These are phyloP conservation scores for Spisula solida DNA, from an alignment of 2,888 invertebrate genomes.

Conservation along the genomic window DNA sequence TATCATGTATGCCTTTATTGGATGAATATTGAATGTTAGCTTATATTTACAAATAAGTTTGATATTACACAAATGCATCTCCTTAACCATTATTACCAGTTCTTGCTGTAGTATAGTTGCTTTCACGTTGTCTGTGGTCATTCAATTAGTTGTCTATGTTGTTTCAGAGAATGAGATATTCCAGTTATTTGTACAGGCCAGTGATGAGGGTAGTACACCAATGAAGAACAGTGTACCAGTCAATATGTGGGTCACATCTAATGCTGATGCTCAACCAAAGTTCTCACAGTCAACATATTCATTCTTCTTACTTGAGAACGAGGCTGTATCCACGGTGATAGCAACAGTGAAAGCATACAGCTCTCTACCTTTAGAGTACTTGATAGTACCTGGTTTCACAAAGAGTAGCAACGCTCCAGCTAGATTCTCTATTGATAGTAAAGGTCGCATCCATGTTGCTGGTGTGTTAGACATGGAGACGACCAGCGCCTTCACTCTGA, in stretches of 20 bases:
- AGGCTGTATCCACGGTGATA: slow-evolving; percentile 91
- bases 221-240: slow-evolving; percentile 94
- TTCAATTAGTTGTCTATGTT: background rate
- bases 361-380: slow-evolving; percentile 89
- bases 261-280: slow-evolving; percentile 91
- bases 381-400: slow-evolving; percentile 90
- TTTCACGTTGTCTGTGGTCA: no score
- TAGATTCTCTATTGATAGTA: slow-evolving; percentile 86
- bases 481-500: slow-evolving; percentile 87
- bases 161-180: slow-evolving; percentile 88
- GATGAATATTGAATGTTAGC: no score
- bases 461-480: slow-evolving; percentile 94
- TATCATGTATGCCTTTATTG: no score
- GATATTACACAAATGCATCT: no score
- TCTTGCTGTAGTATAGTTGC: background rate
- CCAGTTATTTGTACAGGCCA: slow-evolving; percentile 96
- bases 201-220: slow-evolving; percentile 92
- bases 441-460: slow-evolving; percentile 87
- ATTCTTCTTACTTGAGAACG: slow-evolving; percentile 94
- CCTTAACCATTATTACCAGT: no score
- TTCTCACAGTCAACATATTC: slow-evolving; percentile 93
- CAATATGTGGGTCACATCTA: slow-evolving; percentile 92
- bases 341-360: slow-evolving; percentile 91
- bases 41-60: no score
- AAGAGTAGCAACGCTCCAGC: slow-evolving; percentile 83